Percentiles rank a stretch among this genome's conserved stretches.
Evolutionary conservation across 2,113 vertebrate species (phyloP).

Genomic region (Dicaeum eximium): DNA sequence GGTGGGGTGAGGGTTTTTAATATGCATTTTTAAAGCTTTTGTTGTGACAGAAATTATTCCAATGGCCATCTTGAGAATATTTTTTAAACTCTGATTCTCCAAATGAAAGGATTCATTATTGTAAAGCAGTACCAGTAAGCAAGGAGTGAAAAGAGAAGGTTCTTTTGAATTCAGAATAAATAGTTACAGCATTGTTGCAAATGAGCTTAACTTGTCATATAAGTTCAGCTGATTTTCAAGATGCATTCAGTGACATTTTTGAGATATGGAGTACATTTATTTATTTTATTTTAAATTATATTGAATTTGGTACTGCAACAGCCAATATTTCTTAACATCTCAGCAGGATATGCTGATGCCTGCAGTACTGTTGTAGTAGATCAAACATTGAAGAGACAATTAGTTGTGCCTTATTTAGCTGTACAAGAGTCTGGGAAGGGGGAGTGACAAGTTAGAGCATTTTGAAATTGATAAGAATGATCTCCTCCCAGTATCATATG

Average conservation of each 20-base stretch:
- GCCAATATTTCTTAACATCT: background rate
- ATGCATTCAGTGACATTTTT: background rate
- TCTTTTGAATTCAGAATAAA: background rate
- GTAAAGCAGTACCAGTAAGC: background rate
- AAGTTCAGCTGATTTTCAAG: background rate
- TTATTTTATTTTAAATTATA: slow-evolving; percentile 15
- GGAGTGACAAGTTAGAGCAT: background rate
- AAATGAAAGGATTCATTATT: background rate
- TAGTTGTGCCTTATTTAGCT: background rate
- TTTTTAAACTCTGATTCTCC: background rate
- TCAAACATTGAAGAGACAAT: background rate
- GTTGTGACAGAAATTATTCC: background rate
- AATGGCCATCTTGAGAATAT: background rate
- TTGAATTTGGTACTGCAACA: background rate
- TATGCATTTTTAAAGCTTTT: background rate
- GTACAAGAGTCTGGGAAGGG: background rate
- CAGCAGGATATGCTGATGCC: background rate
- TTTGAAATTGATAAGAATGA: background rate
- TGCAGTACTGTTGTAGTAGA: background rate
- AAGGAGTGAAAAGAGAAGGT: background rate
- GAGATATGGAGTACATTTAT: background rate
- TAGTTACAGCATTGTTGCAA: background rate
- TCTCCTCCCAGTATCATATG: background rate
- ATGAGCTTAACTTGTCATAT: background rate
- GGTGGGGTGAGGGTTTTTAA: background rate